Conservation (phyloP, 2,113 vertebrate genomes). For the Phodopus roborovskii region DNA sequence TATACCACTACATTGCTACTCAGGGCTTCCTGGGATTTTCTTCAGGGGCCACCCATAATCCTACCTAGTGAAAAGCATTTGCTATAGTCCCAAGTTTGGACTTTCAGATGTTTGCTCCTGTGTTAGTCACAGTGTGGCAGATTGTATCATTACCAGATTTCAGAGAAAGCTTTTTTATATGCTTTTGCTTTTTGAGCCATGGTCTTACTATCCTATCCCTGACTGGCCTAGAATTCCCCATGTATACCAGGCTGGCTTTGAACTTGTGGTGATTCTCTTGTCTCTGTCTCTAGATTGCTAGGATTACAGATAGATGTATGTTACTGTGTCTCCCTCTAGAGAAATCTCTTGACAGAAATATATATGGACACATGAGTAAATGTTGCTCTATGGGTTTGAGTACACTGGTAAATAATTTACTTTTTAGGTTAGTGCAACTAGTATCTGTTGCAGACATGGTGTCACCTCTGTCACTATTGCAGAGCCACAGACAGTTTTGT, state of each 20-base stretch:
- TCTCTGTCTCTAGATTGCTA: background rate
- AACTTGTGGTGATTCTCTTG: background rate
- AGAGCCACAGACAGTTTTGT: background rate
- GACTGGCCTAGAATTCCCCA: background rate
- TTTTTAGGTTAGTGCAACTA: background rate
- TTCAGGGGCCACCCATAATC: background rate
- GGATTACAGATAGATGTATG: background rate
- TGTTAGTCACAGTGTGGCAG: background rate
- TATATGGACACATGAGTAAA: background rate
- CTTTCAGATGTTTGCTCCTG: background rate
- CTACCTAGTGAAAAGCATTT: background rate
- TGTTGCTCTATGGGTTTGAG: background rate
- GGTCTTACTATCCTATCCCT: background rate
- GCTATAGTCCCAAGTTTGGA: background rate
- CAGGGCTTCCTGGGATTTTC: background rate
- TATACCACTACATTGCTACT: background rate
- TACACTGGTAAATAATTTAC: background rate
- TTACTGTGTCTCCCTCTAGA: background rate
- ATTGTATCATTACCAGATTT: background rate
- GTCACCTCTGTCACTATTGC: background rate
- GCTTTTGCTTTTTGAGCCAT: background rate
- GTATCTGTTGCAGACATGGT: background rate
- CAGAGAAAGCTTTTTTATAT: constrained; percentile 24
- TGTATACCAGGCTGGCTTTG: background rate
- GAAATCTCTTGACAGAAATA: constrained; percentile 33